phyloP scores from a whole-genome alignment of 2,113 vertebrate species.

The Oxyura jamaicensis region DNA sequence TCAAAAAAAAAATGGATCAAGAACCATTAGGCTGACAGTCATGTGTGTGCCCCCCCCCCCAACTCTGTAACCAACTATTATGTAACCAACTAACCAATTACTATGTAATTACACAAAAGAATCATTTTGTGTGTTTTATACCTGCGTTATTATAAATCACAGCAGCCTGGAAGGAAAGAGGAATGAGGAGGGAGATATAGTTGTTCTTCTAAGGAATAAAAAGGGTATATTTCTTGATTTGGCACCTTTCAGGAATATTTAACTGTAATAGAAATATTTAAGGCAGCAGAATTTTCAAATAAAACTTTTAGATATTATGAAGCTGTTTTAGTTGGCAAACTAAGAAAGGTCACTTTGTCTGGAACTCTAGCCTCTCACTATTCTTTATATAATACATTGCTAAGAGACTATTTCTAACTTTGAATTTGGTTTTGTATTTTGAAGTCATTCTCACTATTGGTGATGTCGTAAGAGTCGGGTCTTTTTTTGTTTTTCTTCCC shows the following conservation, averaged over 20 bases:
- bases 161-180: background rate
- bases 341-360: background rate
- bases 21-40: background rate
- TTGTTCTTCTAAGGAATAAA: background rate
- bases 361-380: background rate
- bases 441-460: background rate
- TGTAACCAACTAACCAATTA: background rate
- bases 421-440: conserved; percentile 25
- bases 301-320: background rate
- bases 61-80: background rate
- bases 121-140: background rate
- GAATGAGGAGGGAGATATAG: background rate
- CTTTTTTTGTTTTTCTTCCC: background rate
- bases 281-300: background rate
- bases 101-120: background rate
- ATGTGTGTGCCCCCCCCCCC: no score
- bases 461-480: background rate
- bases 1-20: background rate
- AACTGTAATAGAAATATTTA: background rate
- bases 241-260: background rate
- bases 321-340: background rate
- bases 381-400: background rate
- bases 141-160: background rate
- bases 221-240: background rate
- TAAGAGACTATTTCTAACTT: conserved; percentile 9